These are phyloP conservation scores for Thaumatotibia leucotreta DNA, from an alignment of 1,140 invertebrate genomes.

Conservation along the genomic window DNA sequence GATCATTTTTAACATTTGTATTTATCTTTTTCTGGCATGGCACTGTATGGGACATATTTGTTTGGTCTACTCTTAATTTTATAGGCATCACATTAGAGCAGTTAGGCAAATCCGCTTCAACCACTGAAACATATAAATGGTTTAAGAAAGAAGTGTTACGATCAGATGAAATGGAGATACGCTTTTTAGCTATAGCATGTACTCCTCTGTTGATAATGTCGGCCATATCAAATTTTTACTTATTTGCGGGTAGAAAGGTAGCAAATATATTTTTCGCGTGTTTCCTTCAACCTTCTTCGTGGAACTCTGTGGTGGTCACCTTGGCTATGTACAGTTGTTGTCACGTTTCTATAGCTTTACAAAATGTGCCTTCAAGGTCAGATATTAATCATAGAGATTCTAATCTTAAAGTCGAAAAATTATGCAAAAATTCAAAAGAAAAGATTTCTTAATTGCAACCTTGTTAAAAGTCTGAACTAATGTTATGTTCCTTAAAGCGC, in stretches of 20 bases:
- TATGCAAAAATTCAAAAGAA: not conserved
- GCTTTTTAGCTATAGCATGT: conserved; percentile 82
- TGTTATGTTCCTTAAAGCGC: too few relatives aligned
- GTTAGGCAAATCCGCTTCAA: conserved; percentile 71
- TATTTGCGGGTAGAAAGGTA: conserved; percentile 85
- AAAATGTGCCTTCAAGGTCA: conserved; percentile 52
- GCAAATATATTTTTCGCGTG: conserved; percentile 78
- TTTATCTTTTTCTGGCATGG: conserved; percentile 97
- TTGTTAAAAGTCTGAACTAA: too few relatives aligned
- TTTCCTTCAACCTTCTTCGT: conserved; percentile 46
- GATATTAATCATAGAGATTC: conserved; percentile 10
- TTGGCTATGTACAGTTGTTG: conserved; percentile 60
- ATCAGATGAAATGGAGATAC: conserved; percentile 53
- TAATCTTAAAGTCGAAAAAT: not conserved
- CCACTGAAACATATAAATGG: conserved; percentile 55
- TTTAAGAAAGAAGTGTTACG: conserved; percentile 62
- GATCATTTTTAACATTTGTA: conserved; percentile 87
- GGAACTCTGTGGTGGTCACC: conserved; percentile 43
- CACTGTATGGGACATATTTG: conserved; percentile 83
- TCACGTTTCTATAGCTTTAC: conserved; percentile 59
- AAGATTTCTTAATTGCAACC: too few relatives aligned
- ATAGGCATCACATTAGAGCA: conserved; percentile 85
- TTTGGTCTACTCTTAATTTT: conserved; percentile 92
- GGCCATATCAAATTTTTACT: conserved; percentile 90
- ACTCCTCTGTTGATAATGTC: conserved; percentile 86